These are phyloP conservation scores for Ceratosolen fusciceps DNA, from an alignment of 1,140 invertebrate genomes.

Conservation along the genomic window DNA sequence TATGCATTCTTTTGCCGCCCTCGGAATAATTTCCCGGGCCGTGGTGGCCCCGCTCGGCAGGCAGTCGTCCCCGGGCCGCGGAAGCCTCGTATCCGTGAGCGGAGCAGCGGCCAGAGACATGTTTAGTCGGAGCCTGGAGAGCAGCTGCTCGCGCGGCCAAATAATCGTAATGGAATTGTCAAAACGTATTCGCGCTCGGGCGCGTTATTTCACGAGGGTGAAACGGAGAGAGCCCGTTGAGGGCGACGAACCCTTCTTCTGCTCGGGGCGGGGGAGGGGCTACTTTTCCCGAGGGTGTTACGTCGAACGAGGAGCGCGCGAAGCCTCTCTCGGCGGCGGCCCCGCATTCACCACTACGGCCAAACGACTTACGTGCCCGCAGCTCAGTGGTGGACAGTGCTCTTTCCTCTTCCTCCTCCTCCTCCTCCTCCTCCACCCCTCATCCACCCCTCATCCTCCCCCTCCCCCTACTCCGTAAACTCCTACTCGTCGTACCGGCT, in stretches of 20 bases:
- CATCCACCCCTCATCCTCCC: no score
- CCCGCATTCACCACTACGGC: conserved; percentile 7
- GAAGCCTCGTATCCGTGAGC: no score
- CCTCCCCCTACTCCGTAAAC: no score
- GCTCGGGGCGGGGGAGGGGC: conserved; percentile 49
- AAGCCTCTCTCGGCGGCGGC: not conserved
- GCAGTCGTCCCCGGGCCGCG: no score
- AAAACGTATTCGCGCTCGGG: conserved; percentile 61
- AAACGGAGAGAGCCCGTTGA: conserved; percentile 52
- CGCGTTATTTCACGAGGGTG: conserved; percentile 64
- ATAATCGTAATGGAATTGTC: conserved; percentile 69
- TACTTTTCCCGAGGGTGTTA: conserved; percentile 62
- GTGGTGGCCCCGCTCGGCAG: no score
- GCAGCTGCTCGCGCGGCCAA: conserved; percentile 59
- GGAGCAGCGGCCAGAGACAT: no score
- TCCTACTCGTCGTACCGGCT: no score
- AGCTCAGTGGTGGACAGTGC: not conserved
- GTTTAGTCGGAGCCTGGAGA: conserved; percentile 30
- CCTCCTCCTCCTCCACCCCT: no score
- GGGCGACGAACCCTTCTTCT: conserved; percentile 58
- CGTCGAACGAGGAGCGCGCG: conserved; percentile 58
- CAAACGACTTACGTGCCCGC: no score
- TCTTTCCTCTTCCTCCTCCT: not conserved
- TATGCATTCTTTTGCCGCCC: not conserved
- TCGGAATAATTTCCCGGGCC: not conserved